Evolutionary conservation across 2,113 vertebrate species (phyloP), one percentile per base, ranked within the genome.

Genomic region (Poeciliopsis prolifica): DNA sequence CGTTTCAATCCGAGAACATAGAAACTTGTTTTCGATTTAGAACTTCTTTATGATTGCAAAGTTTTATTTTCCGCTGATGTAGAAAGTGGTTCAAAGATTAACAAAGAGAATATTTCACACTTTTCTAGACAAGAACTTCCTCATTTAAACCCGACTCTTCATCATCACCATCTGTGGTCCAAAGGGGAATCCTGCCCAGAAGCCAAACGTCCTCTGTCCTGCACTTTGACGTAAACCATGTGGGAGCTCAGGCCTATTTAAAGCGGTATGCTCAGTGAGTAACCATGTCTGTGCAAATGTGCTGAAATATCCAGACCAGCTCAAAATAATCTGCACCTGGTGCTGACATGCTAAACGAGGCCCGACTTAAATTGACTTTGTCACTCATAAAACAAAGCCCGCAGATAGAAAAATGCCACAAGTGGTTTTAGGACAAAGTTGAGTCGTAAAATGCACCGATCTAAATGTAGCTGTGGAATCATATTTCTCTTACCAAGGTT

Each of bases 291-390:
- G 82, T 44, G 83, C 88, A 93, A 94, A 94, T 75, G 86, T 84
- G 90, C 92, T 93, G 87, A 93, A 95, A 93, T 93, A 94, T 92
- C 91, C 87, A 0, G 69, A 89, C 75, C 83, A 79, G 78, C 91
- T 91, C 86, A 88, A 93, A 94, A 94, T 93, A 93, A 92, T 84
- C 93, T 89, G 93, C 94, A 94, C 93, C 94, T 94, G 94, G 93
- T 92, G 91, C 89, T 64, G 86, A 87, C 77, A 80, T 61, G 88
- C 79, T 85, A 28, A 84, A 90, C 84, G 81, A 88, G 87, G 89
- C 71, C 82, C 84, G 26, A 73, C 86, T 76, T 74, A 86, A 84
- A 86, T 79, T 80, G 80, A 90, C 86, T 87, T 89, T 81, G 88
- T 91, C 80, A 70, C 83, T 90, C 83, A 86, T 86, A 88, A 92